phyloP scores from a whole-genome alignment of 2,113 vertebrate genomes.

The Chroicocephalus ridibundus region DNA sequence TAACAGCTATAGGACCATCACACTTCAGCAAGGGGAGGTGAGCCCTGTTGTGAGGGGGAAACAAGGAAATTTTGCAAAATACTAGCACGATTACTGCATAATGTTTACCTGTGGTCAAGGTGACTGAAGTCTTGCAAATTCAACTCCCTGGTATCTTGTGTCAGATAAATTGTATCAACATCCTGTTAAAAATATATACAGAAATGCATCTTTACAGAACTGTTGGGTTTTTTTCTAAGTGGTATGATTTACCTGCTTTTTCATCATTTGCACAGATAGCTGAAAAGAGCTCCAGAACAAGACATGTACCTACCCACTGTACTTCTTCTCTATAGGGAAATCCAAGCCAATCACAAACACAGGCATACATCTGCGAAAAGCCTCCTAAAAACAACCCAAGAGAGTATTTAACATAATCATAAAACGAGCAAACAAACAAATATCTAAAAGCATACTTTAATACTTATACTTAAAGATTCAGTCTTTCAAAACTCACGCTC shows the following conservation, averaged over 20 bases:
- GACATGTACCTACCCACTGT: slow-evolving; percentile 87
- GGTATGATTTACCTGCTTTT: background rate
- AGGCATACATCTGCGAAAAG: slow-evolving; percentile 97
- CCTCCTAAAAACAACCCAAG: slow-evolving; percentile 79
- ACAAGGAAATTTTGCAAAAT: background rate
- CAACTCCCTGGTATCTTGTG: slow-evolving; percentile 93
- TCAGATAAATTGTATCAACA: slow-evolving; percentile 97
- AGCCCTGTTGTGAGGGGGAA: background rate
- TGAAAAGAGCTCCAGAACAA: background rate
- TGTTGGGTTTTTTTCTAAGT: background rate
- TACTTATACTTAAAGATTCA: background rate
- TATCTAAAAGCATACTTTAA: background rate
- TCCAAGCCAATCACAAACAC: slow-evolving; percentile 95
- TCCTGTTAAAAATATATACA: slow-evolving; percentile 77
- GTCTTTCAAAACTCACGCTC: slow-evolving; percentile 14
- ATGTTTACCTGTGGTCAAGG: slow-evolving; percentile 90
- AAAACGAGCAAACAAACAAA: background rate
- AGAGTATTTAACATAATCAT: background rate
- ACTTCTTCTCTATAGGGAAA: slow-evolving; percentile 94
- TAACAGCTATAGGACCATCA: background rate
- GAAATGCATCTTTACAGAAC: background rate
- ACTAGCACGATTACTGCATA: background rate
- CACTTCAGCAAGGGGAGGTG: background rate
- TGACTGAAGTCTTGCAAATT: slow-evolving; percentile 98
- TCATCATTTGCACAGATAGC: background rate